Evolutionary conservation across 1,140 invertebrate genomes (phyloP), one percentile per base, ranked within the genome.

Genomic region (Nymphalis io): DNA sequence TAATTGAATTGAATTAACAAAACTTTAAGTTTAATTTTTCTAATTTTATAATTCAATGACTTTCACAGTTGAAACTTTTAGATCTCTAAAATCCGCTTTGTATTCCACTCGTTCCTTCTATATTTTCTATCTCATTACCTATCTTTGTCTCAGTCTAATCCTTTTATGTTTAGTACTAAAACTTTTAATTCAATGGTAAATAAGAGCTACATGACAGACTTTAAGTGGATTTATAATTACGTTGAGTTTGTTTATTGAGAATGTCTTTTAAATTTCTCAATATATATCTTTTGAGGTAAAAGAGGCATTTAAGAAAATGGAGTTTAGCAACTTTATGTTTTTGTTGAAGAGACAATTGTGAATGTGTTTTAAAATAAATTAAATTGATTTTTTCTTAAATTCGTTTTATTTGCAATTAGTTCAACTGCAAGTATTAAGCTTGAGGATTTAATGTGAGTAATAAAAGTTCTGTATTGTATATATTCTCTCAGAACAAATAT

Each of bases 131-230:
- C 12, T 42, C 58, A 21, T 11, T 42, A 39, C 3, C 18, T 42
- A 3, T 44, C 38, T 39, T 59, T 42, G 58, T 60, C 18, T 21
- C 38, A 42, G 40, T 42, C 11, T 42, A 60, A 42, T 21, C 18
- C 38, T 16, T 23, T 60, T 16, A 18, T 42, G 58, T 60, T 60
- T 60, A 60, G 40, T 60, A 42, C 40, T 16, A 44, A 60, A 44
- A 23, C 38, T 60, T 60, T 60, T 60, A 60, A 60, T 42, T 39
- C 44, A 23, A 42, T 44, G 6, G 16, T 20, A 44, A 60, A 60
- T 60, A 44, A 60, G 38, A 44, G 39, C 15, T 39, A 44, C 23
- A 42, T 13, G 57, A 44, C 38, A 60, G 58, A 60, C 18, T 20
- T 39, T 39, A 42, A 60, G 15, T 12, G 33, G 58, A 60, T 44